phyloP scores from a whole-genome alignment of 2,888 invertebrate species.

The Cheilosia variabilis region DNA sequence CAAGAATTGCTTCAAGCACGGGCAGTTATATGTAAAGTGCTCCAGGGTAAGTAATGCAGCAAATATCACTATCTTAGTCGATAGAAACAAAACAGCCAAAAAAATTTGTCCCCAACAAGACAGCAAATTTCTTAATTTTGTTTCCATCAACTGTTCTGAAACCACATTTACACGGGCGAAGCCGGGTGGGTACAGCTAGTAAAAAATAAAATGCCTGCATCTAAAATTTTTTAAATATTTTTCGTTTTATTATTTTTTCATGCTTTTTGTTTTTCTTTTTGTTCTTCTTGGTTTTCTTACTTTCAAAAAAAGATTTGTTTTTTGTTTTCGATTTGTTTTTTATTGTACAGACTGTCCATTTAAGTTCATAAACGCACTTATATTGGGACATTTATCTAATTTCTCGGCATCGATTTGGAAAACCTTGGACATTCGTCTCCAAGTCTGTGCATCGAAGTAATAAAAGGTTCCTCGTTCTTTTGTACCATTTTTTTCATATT shows the following conservation, averaged over 20 bases:
- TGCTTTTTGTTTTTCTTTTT: conserved; percentile 74
- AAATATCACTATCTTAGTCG: too few relatives aligned
- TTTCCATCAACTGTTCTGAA: too few relatives aligned
- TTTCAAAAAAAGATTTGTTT: conserved; percentile 77
- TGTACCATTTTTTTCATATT: conserved; percentile 96
- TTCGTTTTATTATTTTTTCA: conserved; percentile 75
- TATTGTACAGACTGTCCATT: conserved; percentile 84
- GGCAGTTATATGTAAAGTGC: too few relatives aligned
- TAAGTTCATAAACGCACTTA: conserved; percentile 84
- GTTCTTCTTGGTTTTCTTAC: conserved; percentile 79
- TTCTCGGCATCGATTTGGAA: conserved; percentile 99
- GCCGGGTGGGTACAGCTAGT: too few relatives aligned
- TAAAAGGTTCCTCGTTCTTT: conserved; percentile 99
- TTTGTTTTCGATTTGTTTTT: conserved; percentile 80
- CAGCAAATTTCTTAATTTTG: too few relatives aligned
- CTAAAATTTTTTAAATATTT: conserved; percentile 76
- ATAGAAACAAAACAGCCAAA: too few relatives aligned
- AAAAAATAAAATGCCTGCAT: conserved; percentile 50
- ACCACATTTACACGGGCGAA: too few relatives aligned
- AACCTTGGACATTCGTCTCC: conserved; percentile 99
- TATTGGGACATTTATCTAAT: conserved; percentile 90
- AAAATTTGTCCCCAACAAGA: too few relatives aligned
- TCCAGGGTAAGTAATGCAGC: too few relatives aligned
- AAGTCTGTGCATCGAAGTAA: conserved; percentile 99
- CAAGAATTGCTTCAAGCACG: too few relatives aligned